Evolutionary conservation across 1,140 invertebrate species (phyloP).

Genomic region (Atta texana): DNA sequence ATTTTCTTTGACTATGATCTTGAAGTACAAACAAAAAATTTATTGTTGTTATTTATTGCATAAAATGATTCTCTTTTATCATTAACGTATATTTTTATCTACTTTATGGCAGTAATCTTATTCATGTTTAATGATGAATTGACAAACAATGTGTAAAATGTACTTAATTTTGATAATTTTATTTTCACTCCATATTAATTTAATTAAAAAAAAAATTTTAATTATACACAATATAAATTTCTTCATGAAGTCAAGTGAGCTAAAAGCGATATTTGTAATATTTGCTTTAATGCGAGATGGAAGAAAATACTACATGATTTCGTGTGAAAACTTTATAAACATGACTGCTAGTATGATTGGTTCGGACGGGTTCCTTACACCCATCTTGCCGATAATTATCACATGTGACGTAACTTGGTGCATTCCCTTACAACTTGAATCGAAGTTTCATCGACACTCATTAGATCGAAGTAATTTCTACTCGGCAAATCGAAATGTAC

Average conservation of each 20-base stretch:
- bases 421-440: conserved; percentile 16
- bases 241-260: background rate
- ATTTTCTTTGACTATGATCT: background rate
- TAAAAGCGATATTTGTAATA: background rate
- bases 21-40: background rate
- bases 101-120: background rate
- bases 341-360: background rate
- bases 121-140: background rate
- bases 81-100: background rate
- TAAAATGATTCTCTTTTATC: background rate
- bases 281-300: background rate
- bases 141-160: background rate
- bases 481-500: conserved; percentile 52
- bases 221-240: background rate
- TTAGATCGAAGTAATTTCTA: conserved; percentile 53
- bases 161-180: background rate
- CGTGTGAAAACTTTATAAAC: background rate
- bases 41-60: background rate
- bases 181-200: background rate
- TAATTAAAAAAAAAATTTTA: background rate
- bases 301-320: background rate
- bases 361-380: background rate
- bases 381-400: background rate
- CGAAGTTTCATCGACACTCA: conserved; percentile 20
- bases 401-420: background rate